phyloP scores from a whole-genome alignment of 2,113 vertebrate genomes.

The Pterocles burchelli region DNA sequence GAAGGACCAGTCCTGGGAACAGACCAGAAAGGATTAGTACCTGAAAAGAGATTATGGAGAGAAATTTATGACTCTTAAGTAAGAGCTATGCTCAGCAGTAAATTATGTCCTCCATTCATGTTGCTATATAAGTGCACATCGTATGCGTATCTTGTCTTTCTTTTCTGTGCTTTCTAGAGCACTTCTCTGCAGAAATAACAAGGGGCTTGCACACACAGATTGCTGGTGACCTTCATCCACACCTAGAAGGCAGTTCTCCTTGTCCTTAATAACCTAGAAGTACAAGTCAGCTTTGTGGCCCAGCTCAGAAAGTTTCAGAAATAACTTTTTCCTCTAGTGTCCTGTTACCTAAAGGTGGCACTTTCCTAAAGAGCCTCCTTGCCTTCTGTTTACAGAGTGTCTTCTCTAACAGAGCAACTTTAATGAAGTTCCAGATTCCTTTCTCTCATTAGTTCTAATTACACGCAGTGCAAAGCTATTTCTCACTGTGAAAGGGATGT shows the following conservation, averaged over 20 bases:
- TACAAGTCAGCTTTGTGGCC: background rate
- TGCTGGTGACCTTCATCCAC: background rate
- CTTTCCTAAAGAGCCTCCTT: background rate
- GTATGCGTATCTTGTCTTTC: background rate
- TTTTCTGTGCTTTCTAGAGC: background rate
- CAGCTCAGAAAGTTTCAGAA: conserved; percentile 2
- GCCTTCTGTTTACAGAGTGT: conserved; percentile 13
- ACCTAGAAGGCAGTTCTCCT: background rate
- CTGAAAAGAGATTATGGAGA: background rate
- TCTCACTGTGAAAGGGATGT: background rate
- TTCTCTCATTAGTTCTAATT: conserved; percentile 31
- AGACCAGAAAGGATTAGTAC: background rate
- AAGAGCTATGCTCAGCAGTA: background rate
- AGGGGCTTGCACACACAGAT: background rate
- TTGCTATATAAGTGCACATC: background rate
- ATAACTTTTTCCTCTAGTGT: background rate
- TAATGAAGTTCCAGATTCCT: conserved; percentile 14
- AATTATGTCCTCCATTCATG: background rate
- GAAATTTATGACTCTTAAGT: background rate
- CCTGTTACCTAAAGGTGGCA: conserved; percentile 37
- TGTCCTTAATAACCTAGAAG: background rate
- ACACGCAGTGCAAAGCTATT: background rate
- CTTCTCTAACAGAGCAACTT: conserved; percentile 10
- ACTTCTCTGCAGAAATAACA: background rate
- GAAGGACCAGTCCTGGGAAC: background rate